phyloP scores from a whole-genome alignment of 2,888 invertebrate species.

The Scaptomyza flava region DNA sequence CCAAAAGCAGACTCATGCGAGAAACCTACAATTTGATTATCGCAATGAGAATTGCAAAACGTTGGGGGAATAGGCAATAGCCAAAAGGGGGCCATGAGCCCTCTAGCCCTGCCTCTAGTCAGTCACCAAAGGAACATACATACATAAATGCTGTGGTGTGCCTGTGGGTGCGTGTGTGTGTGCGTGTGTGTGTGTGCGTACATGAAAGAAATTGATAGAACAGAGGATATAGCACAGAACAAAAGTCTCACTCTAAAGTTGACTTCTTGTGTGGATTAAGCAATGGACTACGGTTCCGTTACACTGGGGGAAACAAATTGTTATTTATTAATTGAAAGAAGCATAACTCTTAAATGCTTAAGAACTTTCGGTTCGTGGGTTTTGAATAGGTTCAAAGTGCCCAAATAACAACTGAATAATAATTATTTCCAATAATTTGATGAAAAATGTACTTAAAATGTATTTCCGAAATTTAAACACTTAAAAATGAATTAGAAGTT shows the following conservation, averaged over 20 bases:
- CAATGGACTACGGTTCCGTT: neutral
- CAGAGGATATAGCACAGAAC: constrained; percentile 16
- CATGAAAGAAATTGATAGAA: constrained; percentile 17
- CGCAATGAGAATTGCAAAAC: constrained; percentile 79
- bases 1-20: constrained; percentile 37
- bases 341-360: too few relatives aligned
- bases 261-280: constrained; percentile 46
- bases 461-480: too few relatives aligned
- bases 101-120: neutral
- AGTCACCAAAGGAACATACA: constrained; percentile 12
- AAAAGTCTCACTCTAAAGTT: constrained; percentile 36
- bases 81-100: constrained; percentile 9
- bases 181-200: constrained; percentile 1
- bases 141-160: neutral
- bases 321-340: too few relatives aligned
- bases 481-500: too few relatives aligned
- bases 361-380: too few relatives aligned
- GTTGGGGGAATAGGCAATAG: constrained; percentile 44
- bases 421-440: too few relatives aligned
- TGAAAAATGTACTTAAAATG: too few relatives aligned
- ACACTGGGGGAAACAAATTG: neutral
- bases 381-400: too few relatives aligned
- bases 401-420: too few relatives aligned
- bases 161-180: neutral
- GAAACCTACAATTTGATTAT: constrained; percentile 82